phyloP scores from a whole-genome alignment of 2,888 invertebrate genomes.

The Rotaria socialis region DNA sequence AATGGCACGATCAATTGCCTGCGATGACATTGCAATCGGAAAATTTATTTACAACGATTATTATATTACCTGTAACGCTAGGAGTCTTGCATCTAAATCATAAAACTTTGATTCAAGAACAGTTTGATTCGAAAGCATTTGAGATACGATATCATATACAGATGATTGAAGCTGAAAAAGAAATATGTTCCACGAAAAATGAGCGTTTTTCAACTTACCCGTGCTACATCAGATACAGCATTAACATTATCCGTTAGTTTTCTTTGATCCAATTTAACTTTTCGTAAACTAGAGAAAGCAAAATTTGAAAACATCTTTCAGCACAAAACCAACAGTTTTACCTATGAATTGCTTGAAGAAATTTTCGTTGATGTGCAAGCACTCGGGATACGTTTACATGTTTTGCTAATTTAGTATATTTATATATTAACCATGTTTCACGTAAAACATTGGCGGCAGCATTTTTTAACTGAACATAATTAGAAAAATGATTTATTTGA shows the following conservation, averaged over 20 bases:
- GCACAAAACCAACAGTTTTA: slow-evolving; percentile 57
- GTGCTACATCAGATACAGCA: slow-evolving; percentile 98
- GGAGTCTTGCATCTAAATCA: neutral
- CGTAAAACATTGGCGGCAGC: slow-evolving; percentile 97
- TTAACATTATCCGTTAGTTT: slow-evolving; percentile 98
- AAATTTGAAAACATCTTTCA: neutral
- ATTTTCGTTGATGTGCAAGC: slow-evolving; percentile 95
- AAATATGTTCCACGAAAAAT: no score
- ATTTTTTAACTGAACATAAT: slow-evolving; percentile 97
- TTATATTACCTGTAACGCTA: neutral
- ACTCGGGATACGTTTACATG: slow-evolving; percentile 91
- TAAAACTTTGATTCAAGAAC: neutral
- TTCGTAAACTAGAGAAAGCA: slow-evolving; percentile 73
- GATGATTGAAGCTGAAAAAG: slow-evolving; percentile 21
- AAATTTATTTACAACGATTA: neutral
- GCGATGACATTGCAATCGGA: no score
- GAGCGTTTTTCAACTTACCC: slow-evolving; percentile 67
- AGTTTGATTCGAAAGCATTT: slow-evolving; percentile 16
- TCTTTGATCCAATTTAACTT: slow-evolving; percentile 99
- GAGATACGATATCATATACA: neutral
- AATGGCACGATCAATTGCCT: no score
- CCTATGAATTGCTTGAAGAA: slow-evolving; percentile 98
- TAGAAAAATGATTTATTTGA: slow-evolving; percentile 59
- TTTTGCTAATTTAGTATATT: slow-evolving; percentile 95
- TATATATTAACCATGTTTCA: slow-evolving; percentile 99